These are phyloP conservation scores for Meriones psammophilus DNA, from an alignment of 2,797 vertebrate species.

Conservation along the genomic window DNA sequence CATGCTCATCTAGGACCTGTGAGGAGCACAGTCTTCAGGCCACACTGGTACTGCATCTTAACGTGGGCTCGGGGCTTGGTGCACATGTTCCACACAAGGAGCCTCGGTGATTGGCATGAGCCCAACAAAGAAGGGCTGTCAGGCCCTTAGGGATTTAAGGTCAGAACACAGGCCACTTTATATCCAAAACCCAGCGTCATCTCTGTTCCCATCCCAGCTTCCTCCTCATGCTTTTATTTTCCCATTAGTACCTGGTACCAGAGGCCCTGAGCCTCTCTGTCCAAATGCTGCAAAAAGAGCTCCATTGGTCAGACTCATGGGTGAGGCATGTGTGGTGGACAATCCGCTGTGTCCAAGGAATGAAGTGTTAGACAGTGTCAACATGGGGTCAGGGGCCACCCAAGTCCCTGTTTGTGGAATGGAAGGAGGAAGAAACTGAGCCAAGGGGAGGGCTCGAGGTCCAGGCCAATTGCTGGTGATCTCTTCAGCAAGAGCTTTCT, in stretches of 20 bases:
- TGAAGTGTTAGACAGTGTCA: not conserved
- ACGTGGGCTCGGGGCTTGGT: not conserved
- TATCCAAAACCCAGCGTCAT: not conserved
- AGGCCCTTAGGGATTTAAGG: not conserved
- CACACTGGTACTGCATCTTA: not conserved
- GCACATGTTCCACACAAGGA: not conserved
- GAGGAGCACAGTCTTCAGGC: not conserved
- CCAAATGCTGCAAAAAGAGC: not conserved
- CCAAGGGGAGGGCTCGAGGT: not conserved
- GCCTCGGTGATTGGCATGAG: not conserved
- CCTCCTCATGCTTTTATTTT: not conserved
- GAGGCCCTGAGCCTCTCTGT: not conserved
- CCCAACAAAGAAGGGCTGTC: not conserved
- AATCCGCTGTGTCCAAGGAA: not conserved
- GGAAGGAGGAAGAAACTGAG: not conserved
- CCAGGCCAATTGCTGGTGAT: fast-evolving
- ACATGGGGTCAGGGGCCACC: not conserved
- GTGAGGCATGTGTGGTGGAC: not conserved
- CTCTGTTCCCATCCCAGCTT: not conserved
- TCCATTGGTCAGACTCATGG: not conserved
- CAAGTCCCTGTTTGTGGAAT: not conserved
- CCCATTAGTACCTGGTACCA: not conserved
- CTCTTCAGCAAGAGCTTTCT: not conserved
- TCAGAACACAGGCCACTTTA: not conserved
- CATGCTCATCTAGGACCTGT: fast-evolving